Conservation (phyloP, 2,888 invertebrate genomes). For the Leptothorax acervorum region DNA sequence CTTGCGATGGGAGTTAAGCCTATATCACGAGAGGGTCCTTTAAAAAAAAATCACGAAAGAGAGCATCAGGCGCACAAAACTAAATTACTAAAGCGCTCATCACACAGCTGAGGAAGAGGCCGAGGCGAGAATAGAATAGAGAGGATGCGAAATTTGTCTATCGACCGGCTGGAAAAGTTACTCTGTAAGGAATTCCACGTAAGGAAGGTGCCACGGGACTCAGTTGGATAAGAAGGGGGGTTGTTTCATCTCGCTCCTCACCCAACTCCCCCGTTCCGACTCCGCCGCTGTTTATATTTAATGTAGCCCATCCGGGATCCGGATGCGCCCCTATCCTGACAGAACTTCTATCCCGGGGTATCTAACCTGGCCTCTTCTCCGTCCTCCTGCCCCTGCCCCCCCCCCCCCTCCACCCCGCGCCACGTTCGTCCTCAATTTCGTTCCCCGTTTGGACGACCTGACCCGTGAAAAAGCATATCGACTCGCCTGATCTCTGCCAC, state of each 20-base stretch:
- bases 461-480: constrained; percentile 72
- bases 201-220: constrained; percentile 47
- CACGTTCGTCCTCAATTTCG: constrained; percentile 29
- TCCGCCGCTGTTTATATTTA: constrained; percentile 75
- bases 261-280: neutral
- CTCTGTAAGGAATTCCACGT: constrained; percentile 60
- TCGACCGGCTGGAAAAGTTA: constrained; percentile 47
- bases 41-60: constrained; percentile 15
- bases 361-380: constrained; percentile 17
- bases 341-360: constrained; percentile 39
- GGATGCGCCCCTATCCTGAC: constrained; percentile 69
- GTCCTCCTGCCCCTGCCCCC: neutral
- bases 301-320: constrained; percentile 72
- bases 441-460: constrained; percentile 56
- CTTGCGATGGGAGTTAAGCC: neutral
- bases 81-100: constrained; percentile 25
- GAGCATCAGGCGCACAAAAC: neutral
- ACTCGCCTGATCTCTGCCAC: constrained; percentile 65
- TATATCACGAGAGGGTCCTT: neutral
- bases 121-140: constrained; percentile 29
- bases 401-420: neutral
- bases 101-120: neutral
- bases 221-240: constrained; percentile 56
- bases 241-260: constrained; percentile 34
- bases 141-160: constrained; percentile 55